These are phyloP conservation scores for Perca fluviatilis DNA, from an alignment of 2,113 vertebrate genomes.

Conservation along the genomic window DNA sequence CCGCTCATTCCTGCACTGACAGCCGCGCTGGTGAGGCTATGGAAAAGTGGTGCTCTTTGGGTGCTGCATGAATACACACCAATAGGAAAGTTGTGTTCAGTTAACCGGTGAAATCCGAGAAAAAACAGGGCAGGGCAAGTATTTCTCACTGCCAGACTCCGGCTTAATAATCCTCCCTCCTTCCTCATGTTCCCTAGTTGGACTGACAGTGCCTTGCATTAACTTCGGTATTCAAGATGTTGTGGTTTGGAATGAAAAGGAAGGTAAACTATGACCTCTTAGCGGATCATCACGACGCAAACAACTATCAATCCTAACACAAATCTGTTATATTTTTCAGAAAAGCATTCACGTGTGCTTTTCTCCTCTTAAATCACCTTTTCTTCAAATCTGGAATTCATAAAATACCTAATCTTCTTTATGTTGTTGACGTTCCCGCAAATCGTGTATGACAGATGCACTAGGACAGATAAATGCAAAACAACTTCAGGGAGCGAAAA, in stretches of 20 bases:
- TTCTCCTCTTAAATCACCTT: slow-evolving; percentile 20
- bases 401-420: slow-evolving; percentile 39
- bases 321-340: slow-evolving; percentile 13
- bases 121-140: slow-evolving; percentile 82
- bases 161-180: slow-evolving; percentile 68
- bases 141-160: slow-evolving; percentile 78
- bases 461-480: slow-evolving; percentile 50
- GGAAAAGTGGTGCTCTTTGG: slow-evolving; percentile 87
- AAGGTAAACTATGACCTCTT: slow-evolving; percentile 42
- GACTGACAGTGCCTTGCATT: slow-evolving; percentile 57
- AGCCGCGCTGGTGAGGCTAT: slow-evolving; percentile 59
- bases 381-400: slow-evolving; percentile 40
- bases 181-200: slow-evolving; percentile 40
- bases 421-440: slow-evolving; percentile 54
- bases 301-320: slow-evolving; percentile 22
- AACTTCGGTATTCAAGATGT: slow-evolving; percentile 47
- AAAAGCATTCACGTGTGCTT: neutral
- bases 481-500: slow-evolving; percentile 41
- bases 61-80: slow-evolving; percentile 96
- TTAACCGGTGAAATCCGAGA: slow-evolving; percentile 94
- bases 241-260: slow-evolving; percentile 32
- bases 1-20: slow-evolving; percentile 66
- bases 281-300: slow-evolving; percentile 45
- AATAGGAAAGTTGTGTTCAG: slow-evolving; percentile 96
- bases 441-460: slow-evolving; percentile 71